Conservation (phyloP, 2,888 invertebrate species). For the Xestia c-nigrum region DNA sequence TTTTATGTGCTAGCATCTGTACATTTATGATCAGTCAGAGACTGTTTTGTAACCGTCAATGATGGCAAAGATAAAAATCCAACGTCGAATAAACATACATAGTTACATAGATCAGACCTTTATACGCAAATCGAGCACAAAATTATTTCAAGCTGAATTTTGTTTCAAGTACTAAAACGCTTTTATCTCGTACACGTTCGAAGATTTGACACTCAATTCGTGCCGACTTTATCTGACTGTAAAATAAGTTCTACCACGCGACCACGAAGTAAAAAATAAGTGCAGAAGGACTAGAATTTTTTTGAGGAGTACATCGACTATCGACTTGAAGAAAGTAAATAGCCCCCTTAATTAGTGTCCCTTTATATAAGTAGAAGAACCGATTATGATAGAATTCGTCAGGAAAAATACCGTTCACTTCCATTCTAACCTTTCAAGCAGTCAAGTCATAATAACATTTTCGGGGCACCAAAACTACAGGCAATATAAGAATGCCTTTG, state of each 20-base stretch:
- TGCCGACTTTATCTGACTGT: slow-evolving; percentile 32
- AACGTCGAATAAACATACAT: not conserved
- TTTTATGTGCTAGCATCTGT: no score
- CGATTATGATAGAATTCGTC: not conserved
- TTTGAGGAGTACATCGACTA: no score
- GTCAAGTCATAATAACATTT: no score
- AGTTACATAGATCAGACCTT: no score
- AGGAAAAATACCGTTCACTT: no score
- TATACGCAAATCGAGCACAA: slow-evolving; percentile 11
- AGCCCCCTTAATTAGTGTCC: no score
- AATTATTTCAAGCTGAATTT: slow-evolving; percentile 33
- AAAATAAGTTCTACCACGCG: slow-evolving; percentile 6
- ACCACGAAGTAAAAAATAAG: not conserved
- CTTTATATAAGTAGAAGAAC: not conserved
- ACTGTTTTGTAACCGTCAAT: not conserved
- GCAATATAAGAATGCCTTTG: no score
- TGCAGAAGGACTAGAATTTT: not conserved
- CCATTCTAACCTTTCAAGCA: no score
- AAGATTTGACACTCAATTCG: slow-evolving; percentile 53
- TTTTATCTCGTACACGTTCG: slow-evolving; percentile 45
- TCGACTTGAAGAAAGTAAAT: not conserved
- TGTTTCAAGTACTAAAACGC: slow-evolving; percentile 30
- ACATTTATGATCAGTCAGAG: not conserved
- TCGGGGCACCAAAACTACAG: no score
- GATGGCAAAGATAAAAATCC: not conserved